Conservation (phyloP, 2,888 invertebrate genomes). For the Eudemis profundana region DNA sequence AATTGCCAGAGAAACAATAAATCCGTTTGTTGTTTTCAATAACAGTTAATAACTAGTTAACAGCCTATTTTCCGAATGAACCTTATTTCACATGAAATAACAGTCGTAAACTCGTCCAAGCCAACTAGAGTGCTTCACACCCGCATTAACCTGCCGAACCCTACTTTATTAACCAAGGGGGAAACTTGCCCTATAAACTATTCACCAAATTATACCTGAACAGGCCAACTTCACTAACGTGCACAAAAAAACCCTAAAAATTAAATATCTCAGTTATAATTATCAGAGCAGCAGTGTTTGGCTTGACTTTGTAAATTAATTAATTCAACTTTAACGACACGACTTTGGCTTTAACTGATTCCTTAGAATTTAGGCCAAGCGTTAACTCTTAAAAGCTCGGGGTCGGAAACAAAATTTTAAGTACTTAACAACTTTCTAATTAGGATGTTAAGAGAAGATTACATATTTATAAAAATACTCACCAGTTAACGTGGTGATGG, state of each 20-base stretch:
- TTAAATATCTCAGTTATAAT: constrained; percentile 12
- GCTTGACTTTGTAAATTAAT: constrained; percentile 4
- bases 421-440: constrained; percentile 3
- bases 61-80: constrained; percentile 35
- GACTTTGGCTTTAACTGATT: constrained; percentile 10
- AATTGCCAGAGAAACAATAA: neutral
- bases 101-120: constrained; percentile 36
- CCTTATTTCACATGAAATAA: constrained; percentile 34
- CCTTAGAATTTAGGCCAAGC: constrained; percentile 7
- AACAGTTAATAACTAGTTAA: constrained; percentile 37
- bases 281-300: constrained; percentile 39
- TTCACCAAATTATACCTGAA: constrained; percentile 34
- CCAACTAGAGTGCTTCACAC: constrained; percentile 40
- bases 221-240: neutral
- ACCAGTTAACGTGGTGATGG: constrained; percentile 68
- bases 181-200: constrained; percentile 35
- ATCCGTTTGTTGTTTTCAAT: constrained; percentile 22
- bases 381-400: neutral
- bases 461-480: constrained; percentile 53
- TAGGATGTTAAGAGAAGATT: neutral
- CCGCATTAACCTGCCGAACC: constrained; percentile 42
- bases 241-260: constrained; percentile 13
- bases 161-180: constrained; percentile 40
- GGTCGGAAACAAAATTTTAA: neutral
- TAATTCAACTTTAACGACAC: constrained; percentile 8